A percentile compares a stretch with the other conserved stretches of the same genome.
phyloP scores from a whole-genome alignment of 37 sponge, comb jelly and placozoan genomes.

The Ephydatia muelleri region DNA sequence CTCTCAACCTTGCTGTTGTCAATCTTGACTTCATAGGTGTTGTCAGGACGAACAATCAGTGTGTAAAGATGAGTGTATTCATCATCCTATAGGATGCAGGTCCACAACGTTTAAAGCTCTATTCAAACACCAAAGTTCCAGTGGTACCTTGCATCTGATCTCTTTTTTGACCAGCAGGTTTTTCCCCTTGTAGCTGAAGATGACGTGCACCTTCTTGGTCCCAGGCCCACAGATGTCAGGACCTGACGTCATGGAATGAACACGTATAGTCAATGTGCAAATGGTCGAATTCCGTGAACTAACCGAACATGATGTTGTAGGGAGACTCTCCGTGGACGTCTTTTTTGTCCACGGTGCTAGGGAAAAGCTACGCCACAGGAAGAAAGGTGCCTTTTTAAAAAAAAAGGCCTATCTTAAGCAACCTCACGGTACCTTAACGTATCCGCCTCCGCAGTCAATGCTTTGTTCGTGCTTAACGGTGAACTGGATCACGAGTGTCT shows the following conservation, averaged over 20 bases:
- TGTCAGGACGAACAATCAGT: slow-evolving; percentile 90
- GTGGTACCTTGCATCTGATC: slow-evolving; percentile 90
- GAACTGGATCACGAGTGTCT: slow-evolving; percentile 93
- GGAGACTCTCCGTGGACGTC: slow-evolving; percentile 88
- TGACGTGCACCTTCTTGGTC: slow-evolving; percentile 97
- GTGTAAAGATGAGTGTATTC: slow-evolving; percentile 97
- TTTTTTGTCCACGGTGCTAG: slow-evolving; percentile 65
- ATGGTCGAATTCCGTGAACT: slow-evolving; percentile 2
- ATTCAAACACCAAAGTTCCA: background rate
- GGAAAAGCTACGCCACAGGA: slow-evolving; percentile 64
- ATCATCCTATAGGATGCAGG: slow-evolving; percentile 74
- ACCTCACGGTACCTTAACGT: slow-evolving; percentile 73
- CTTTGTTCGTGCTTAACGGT: slow-evolving; percentile 98
- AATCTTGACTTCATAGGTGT: slow-evolving; percentile 97
- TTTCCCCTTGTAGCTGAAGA: slow-evolving; percentile 97
- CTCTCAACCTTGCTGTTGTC: slow-evolving; percentile 88
- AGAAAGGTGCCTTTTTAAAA: background rate
- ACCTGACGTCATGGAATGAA: slow-evolving; percentile 46
- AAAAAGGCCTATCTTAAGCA: background rate
- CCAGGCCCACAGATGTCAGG: slow-evolving; percentile 99
- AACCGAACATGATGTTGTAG: slow-evolving; percentile 99
- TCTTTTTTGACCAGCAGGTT: slow-evolving; percentile 95
- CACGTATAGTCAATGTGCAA: background rate
- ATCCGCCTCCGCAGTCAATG: slow-evolving; percentile 99
- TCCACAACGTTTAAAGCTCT: background rate